Evolutionary conservation across 1,140 invertebrate genomes (phyloP), one percentile per base, ranked within the genome.

Genomic region (Diprion similis): DNA sequence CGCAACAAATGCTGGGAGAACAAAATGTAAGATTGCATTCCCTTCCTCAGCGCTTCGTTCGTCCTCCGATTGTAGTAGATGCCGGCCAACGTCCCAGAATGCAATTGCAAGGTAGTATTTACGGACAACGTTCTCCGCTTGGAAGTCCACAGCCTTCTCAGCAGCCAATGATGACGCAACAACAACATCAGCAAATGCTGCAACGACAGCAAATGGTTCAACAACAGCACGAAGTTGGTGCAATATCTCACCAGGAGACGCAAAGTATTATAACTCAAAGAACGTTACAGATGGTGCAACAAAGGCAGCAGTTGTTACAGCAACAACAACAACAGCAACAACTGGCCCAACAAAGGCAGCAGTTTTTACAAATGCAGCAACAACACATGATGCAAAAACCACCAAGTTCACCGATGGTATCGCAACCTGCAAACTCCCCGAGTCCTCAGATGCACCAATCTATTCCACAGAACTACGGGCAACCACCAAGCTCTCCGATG

Each of bases 401-500:
- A 13, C 88, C 88, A 2, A 87, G 76, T 69, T 90, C 90, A 7
- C 90, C 90, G 13, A 90, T 91, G 89, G 84, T 90, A 0, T 86
- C 87, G 1, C 89, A 90, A 71, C 88, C 89, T 67, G 89, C 86
- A 1, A 89, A 89, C 75, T 90, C 90, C 4, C 89, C 90, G 0
- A 90, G 85, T 78, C 88, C 90, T 37, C 90, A 90, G 19, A 84
- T 91, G 69, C 88, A 89, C 74, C 88, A 89, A 71, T 89, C 89
- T 73, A 89, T 90, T 47, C 88, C 91, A 75, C 85, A 86, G 67
- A 83, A 82, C 76, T 89, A 89, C 66, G 84, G 83, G 7, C 91
- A 91, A 69, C 91, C 91, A 17, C 91, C 92, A 1, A 89, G 87
- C 67, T 94, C 92, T 0, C 93, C 93, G 0, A 88, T 92, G 79